Conservation (phyloP, 2,113 vertebrate species). For the Acanthisitta chloris region DNA sequence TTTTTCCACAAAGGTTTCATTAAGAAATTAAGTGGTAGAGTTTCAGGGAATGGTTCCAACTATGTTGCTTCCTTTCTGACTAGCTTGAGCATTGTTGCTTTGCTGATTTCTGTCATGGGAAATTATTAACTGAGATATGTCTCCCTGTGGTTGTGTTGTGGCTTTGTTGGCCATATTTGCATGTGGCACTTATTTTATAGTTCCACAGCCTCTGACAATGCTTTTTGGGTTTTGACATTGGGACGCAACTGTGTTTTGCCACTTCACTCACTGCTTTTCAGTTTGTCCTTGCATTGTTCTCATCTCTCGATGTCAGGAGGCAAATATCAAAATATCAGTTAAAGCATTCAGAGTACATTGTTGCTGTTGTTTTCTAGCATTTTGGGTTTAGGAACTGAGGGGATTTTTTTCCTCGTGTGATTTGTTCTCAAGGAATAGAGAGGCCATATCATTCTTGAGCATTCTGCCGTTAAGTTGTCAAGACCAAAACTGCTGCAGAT, state of each 20-base stretch:
- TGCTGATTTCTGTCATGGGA: neutral
- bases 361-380: neutral
- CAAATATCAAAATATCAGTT: neutral
- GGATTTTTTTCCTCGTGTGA: rapidly evolving
- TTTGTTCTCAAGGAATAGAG: neutral
- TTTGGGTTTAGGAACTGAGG: neutral
- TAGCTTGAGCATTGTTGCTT: neutral
- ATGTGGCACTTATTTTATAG: neutral
- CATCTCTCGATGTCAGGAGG: neutral
- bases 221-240: neutral
- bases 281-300: neutral
- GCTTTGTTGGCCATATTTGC: neutral
- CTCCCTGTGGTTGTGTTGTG: neutral
- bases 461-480: neutral
- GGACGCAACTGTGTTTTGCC: neutral
- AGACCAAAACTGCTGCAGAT: neutral
- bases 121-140: neutral
- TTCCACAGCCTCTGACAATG: neutral
- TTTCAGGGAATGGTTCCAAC: neutral
- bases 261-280: neutral
- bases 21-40: constrained; percentile 5
- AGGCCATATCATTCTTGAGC: neutral
- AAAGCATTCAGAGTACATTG: neutral
- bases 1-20: constrained; percentile 8
- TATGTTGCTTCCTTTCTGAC: constrained; percentile 1